phyloP scores from a whole-genome alignment of 2,797 vertebrate genomes.

The Acipenser oxyrinchus region DNA sequence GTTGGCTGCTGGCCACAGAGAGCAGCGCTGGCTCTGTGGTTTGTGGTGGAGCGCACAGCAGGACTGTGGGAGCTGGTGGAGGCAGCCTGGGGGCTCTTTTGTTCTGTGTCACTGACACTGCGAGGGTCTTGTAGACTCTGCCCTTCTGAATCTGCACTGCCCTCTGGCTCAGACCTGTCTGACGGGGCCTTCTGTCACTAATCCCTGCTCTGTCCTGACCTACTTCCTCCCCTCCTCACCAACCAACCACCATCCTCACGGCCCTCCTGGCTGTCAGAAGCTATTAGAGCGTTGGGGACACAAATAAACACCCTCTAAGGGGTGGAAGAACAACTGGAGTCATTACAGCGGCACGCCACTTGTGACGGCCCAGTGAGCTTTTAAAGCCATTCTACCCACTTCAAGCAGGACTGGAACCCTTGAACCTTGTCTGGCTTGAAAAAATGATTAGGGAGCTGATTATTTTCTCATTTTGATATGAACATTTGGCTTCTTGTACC shows the following conservation, averaged over 20 bases:
- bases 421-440: too few species aligned
- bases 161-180: background rate
- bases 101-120: conserved; percentile 4
- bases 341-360: too few species aligned
- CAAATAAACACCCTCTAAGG: background rate
- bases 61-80: background rate
- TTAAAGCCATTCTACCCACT: too few species aligned
- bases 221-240: background rate
- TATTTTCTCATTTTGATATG: too few species aligned
- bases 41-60: too few species aligned
- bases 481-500: too few species aligned
- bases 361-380: too few species aligned
- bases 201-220: background rate
- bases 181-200: background rate
- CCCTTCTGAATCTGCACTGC: background rate
- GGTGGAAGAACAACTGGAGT: background rate
- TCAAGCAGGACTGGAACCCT: too few species aligned
- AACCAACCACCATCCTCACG: background rate
- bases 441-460: too few species aligned
- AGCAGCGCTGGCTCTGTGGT: too few species aligned
- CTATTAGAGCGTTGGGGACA: background rate
- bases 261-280: background rate
- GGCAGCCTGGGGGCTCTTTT: background rate
- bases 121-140: background rate
- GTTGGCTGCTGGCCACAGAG: too few species aligned